phyloP scores from a whole-genome alignment of 2,797 vertebrate species.

The Pseudomugil tenellus region DNA sequence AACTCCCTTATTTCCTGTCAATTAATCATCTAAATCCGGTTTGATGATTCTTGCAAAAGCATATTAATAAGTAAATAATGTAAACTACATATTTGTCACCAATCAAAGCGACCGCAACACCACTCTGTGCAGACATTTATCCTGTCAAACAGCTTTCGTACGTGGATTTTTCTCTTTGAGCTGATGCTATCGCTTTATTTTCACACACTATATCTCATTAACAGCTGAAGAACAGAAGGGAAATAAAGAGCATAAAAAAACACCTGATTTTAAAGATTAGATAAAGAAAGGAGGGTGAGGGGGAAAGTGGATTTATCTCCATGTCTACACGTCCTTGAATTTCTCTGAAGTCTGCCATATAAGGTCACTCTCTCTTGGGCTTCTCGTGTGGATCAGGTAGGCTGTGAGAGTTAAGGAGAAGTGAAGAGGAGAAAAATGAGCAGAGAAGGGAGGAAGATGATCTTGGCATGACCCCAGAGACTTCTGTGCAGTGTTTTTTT shows the following conservation, averaged over 20 bases:
- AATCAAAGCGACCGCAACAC: constrained; percentile 9
- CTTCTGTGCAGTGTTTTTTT: constrained; percentile 30
- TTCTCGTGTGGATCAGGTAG: constrained; percentile 51
- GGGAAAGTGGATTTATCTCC: constrained; percentile 44
- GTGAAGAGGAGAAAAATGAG: constrained; percentile 2
- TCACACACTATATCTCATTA: constrained; percentile 56
- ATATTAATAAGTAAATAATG: background rate
- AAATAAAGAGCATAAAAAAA: constrained; percentile 56
- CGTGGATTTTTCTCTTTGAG: constrained; percentile 25
- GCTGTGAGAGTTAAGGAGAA: constrained; percentile 17
- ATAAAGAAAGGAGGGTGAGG: constrained; percentile 34
- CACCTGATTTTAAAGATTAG: constrained; percentile 67
- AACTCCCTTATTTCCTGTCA: constrained; percentile 27
- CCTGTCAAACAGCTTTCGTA: constrained; percentile 1
- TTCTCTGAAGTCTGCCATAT: constrained; percentile 55
- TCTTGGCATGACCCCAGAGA: constrained; percentile 26
- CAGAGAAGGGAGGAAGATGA: constrained; percentile 11
- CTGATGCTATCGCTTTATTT: constrained; percentile 47
- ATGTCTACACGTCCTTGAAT: constrained; percentile 44
- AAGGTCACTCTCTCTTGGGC: constrained; percentile 38
- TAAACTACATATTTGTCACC: background rate
- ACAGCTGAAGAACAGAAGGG: constrained; percentile 41
- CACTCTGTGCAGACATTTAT: constrained; percentile 12
- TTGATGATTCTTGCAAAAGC: constrained; percentile 13
- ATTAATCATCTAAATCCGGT: constrained; percentile 8